Percentiles rank a stretch among this genome's conserved stretches.
Conservation (phyloP, 2,113 vertebrate genomes). For the Galeopterus variegatus region DNA sequence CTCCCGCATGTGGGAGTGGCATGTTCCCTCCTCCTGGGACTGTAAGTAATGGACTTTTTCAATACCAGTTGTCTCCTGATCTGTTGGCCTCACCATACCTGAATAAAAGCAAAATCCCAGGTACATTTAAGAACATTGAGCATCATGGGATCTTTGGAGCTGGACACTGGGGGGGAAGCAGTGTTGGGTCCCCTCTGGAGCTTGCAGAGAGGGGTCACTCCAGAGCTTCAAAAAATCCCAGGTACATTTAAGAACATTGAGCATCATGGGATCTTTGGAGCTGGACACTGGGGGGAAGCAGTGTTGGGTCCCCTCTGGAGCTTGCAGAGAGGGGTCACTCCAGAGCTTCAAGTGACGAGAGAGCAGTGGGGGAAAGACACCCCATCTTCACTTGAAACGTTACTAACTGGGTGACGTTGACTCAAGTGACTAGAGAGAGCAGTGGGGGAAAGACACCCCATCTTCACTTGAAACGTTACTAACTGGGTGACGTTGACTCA, state of each 20-base stretch:
- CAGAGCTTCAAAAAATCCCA: background rate
- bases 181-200: background rate
- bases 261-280: background rate
- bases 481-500: background rate
- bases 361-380: background rate
- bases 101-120: background rate
- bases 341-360: background rate
- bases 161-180: no score
- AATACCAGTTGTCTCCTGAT: background rate
- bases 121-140: background rate
- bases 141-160: background rate
- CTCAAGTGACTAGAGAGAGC: background rate
- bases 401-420: no score
- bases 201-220: background rate
- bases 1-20: no score
- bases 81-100: background rate
- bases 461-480: background rate
- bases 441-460: background rate
- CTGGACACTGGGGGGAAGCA: no score
- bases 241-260: background rate
- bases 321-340: background rate
- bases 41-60: background rate
- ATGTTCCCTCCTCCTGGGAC: background rate
- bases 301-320: background rate
- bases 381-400: background rate